Evolutionary conservation across 2,113 vertebrate species (phyloP).

Genomic region (Casuarius casuarius): DNA sequence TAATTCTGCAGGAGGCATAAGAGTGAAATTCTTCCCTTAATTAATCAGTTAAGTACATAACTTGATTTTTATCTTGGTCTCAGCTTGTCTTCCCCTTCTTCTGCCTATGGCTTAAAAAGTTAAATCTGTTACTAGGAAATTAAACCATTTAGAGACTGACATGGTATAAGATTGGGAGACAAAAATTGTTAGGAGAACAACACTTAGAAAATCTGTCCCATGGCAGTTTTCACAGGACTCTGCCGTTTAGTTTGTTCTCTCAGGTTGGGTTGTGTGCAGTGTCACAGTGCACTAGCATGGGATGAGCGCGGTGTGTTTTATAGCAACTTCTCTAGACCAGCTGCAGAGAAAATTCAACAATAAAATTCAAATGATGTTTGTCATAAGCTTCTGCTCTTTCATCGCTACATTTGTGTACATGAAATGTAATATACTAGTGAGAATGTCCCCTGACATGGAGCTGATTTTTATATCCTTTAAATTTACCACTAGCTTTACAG

Average conservation of each 20-base stretch:
- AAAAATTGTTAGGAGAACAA: background rate
- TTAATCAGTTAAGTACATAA: background rate
- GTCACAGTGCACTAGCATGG: accelerated
- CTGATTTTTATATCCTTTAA: constrained; percentile 65
- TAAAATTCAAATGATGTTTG: constrained; percentile 70
- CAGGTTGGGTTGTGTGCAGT: background rate
- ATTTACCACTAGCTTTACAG: constrained; percentile 71
- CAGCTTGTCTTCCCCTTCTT: background rate
- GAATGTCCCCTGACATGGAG: constrained; percentile 66
- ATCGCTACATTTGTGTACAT: constrained; percentile 49
- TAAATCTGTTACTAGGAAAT: background rate
- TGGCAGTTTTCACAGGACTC: background rate
- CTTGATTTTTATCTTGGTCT: constrained; percentile 2
- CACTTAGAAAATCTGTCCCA: background rate
- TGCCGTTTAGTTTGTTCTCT: background rate
- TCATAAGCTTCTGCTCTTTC: constrained; percentile 68
- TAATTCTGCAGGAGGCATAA: background rate
- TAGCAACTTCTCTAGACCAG: constrained; percentile 55
- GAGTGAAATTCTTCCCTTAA: background rate
- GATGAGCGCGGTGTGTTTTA: constrained; percentile 1
- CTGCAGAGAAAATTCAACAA: constrained; percentile 61
- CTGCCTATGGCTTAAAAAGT: background rate
- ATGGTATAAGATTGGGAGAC: background rate
- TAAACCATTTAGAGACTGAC: background rate
- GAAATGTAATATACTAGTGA: constrained; percentile 58